These are phyloP conservation scores for Dolomedes plantarius DNA, from an alignment of 2,888 invertebrate genomes.

Conservation along the genomic window DNA sequence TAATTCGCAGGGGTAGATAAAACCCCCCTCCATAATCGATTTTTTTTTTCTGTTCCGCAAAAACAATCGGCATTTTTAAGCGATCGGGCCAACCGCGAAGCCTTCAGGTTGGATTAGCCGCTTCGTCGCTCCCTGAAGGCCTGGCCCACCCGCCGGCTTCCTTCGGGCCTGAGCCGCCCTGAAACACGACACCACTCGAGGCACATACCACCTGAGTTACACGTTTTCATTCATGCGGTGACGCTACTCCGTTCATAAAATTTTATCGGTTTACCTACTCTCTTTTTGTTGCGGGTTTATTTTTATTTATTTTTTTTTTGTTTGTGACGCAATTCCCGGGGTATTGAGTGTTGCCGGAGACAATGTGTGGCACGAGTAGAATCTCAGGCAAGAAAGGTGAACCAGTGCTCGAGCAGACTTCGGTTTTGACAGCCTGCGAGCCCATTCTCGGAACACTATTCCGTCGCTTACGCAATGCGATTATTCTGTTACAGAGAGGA, in stretches of 20 bases:
- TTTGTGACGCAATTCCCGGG: not conserved
- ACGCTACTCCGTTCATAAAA: constrained; percentile 42
- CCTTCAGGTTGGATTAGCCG: constrained; percentile 45
- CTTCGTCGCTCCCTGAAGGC: constrained; percentile 30
- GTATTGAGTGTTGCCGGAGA: not conserved
- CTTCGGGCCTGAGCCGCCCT: constrained; percentile 54
- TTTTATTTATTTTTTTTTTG: not conserved
- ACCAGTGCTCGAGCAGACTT: not conserved
- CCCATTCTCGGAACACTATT: too few species aligned
- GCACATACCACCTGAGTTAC: constrained; percentile 65
- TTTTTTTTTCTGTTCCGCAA: not conserved
- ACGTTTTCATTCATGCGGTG: constrained; percentile 49
- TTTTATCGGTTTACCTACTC: constrained; percentile 23
- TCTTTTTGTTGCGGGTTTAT: too few species aligned
- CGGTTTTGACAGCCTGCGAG: too few species aligned
- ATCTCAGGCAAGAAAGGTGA: not conserved
- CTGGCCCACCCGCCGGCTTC: constrained; percentile 52
- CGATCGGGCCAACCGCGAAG: constrained; percentile 62
- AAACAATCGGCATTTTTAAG: constrained; percentile 62
- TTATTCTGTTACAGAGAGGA: too few species aligned
- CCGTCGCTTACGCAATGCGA: too few species aligned
- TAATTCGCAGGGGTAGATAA: not conserved
- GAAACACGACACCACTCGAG: constrained; percentile 55
- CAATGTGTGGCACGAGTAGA: constrained; percentile 4
- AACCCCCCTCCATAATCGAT: not conserved